Percentiles rank a stretch among this genome's conserved stretches.
Conservation (phyloP, 1,140 invertebrate species). For the Trachymyrmex septentrionalis region DNA sequence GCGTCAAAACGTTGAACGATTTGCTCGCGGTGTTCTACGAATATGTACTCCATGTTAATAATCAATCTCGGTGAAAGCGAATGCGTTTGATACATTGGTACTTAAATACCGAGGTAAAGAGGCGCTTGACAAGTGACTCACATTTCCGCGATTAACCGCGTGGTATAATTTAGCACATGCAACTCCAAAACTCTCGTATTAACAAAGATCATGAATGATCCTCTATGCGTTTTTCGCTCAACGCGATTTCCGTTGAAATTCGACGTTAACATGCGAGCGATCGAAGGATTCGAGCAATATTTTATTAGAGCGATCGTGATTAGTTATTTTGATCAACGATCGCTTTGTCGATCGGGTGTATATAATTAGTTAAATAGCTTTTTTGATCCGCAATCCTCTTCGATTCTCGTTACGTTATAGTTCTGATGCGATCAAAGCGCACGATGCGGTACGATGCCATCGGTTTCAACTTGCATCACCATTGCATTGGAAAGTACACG, state of each 20-base stretch:
- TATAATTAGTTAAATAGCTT: not conserved
- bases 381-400: constrained; percentile 28
- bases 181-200: not conserved
- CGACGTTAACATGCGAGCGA: not conserved
- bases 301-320: not conserved
- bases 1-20: constrained; percentile 11
- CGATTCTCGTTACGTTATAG: constrained; percentile 17
- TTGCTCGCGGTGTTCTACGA: not conserved
- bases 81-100: constrained; percentile 11
- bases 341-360: not conserved
- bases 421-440: constrained; percentile 10
- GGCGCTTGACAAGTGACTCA: not conserved
- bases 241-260: constrained; percentile 30
- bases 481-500: constrained; percentile 25
- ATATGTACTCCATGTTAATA: constrained; percentile 5
- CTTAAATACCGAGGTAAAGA: not conserved
- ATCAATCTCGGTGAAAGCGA: constrained; percentile 16
- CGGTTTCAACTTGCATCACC: constrained; percentile 35
- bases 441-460: constrained; percentile 44
- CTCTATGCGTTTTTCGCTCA: constrained; percentile 17
- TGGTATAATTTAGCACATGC: constrained; percentile 44
- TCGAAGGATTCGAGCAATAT: not conserved
- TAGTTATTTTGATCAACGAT: not conserved
- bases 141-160: not conserved
- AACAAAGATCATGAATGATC: not conserved